A percentile compares a stretch with the other conserved stretches of the same genome.
Conservation (phyloP, 1,140 invertebrate species). For the Antheraea pernyi region DNA sequence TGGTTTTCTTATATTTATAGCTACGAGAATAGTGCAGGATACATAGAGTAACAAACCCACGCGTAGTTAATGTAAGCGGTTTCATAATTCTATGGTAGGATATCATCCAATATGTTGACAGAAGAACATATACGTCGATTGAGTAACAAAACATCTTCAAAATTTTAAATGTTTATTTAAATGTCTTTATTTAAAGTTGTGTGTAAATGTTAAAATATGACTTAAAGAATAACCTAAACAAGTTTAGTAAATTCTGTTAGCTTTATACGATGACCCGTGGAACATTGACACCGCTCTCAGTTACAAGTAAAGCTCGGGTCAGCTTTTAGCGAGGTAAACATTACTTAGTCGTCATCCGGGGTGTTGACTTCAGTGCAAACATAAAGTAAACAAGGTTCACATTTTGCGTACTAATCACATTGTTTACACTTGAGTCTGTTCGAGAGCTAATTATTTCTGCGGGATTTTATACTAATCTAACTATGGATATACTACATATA, state of each 20-base stretch:
- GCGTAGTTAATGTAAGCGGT: no score
- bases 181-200: no score
- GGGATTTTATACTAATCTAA: neutral
- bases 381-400: conserved; percentile 23
- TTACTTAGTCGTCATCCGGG: conserved; percentile 62
- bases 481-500: no score
- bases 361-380: conserved; percentile 54
- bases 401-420: neutral
- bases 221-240: neutral
- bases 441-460: neutral
- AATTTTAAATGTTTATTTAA: no score
- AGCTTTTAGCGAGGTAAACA: conserved; percentile 66
- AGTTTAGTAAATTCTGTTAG: neutral
- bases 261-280: neutral
- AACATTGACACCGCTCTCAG: conserved; percentile 9
- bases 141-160: no score
- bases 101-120: no score
- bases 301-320: conserved; percentile 34
- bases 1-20: no score
- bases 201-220: no score
- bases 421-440: neutral
- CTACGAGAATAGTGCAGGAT: no score
- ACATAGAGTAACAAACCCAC: no score
- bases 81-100: no score
- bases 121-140: no score